These are phyloP conservation scores for Tanaodytes sp. DNA, from an alignment of 2,888 invertebrate species.

Conservation along the genomic window DNA sequence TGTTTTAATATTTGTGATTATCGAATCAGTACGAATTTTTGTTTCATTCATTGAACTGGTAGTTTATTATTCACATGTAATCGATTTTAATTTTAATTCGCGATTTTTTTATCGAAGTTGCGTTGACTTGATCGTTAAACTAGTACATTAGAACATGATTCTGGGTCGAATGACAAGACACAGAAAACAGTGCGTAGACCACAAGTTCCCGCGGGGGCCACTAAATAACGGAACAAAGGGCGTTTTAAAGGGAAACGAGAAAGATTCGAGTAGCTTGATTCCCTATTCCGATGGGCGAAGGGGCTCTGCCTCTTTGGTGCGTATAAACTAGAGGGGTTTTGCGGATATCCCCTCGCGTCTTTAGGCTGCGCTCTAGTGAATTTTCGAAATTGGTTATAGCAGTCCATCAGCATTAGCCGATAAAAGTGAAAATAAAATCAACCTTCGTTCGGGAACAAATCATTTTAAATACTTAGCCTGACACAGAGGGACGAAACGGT, in stretches of 20 bases:
- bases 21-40: no score
- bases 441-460: no score
- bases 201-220: conserved; percentile 63
- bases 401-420: no score
- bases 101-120: conserved; percentile 6
- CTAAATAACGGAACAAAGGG: conserved; percentile 64
- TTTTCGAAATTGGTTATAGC: no score
- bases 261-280: conserved; percentile 58
- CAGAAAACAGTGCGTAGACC: conserved; percentile 58
- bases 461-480: no score
- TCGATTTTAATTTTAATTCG: conserved; percentile 17
- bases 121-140: conserved; percentile 26
- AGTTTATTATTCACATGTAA: background rate
- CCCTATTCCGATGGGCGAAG: conserved; percentile 60
- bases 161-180: conserved; percentile 29
- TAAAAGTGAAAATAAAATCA: no score
- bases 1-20: conserved; percentile 28
- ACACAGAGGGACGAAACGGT: no score
- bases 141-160: conserved; percentile 39
- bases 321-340: conserved; percentile 59
- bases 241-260: conserved; percentile 64
- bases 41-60: no score
- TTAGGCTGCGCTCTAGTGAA: no score
- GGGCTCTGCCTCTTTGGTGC: conserved; percentile 62
- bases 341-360: conserved; percentile 35